These are phyloP conservation scores for Orthonychiurus folsomi DNA, from an alignment of 2,888 invertebrate genomes.

Conservation along the genomic window DNA sequence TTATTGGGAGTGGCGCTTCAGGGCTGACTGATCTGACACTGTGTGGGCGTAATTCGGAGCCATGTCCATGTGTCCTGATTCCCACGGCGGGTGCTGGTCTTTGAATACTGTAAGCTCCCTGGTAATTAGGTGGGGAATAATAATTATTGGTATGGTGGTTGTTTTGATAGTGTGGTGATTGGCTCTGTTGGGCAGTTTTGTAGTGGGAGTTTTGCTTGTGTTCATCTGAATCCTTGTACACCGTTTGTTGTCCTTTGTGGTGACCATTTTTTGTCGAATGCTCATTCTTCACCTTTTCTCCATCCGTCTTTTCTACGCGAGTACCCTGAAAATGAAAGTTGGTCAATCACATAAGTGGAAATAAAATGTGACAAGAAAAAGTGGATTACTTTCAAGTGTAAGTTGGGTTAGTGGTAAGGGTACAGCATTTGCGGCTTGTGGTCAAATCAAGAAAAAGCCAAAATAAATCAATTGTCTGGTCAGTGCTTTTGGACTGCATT, in stretches of 20 bases:
- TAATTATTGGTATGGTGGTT: slow-evolving; percentile 22
- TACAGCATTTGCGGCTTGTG: too few species aligned
- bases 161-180: slow-evolving; percentile 11
- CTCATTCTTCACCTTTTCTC: slow-evolving; percentile 37
- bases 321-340: slow-evolving; percentile 26
- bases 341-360: background rate
- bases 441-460: too few species aligned
- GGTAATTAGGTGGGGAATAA: slow-evolving; percentile 16
- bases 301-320: slow-evolving; percentile 33
- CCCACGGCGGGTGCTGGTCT: background rate
- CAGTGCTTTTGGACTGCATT: too few species aligned
- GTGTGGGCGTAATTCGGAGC: background rate
- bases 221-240: slow-evolving; percentile 29
- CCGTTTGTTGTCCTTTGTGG: slow-evolving; percentile 34
- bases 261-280: slow-evolving; percentile 31
- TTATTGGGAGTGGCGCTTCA: background rate
- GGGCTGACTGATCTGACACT: background rate
- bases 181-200: background rate
- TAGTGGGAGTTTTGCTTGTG: slow-evolving; percentile 21
- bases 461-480: too few species aligned
- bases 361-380: background rate
- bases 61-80: background rate
- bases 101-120: slow-evolving; percentile 23
- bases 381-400: background rate
- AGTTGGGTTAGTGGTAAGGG: background rate